Evolutionary conservation across 2,888 invertebrate species (phyloP).

Genomic region (Tenthredo mesomela): DNA sequence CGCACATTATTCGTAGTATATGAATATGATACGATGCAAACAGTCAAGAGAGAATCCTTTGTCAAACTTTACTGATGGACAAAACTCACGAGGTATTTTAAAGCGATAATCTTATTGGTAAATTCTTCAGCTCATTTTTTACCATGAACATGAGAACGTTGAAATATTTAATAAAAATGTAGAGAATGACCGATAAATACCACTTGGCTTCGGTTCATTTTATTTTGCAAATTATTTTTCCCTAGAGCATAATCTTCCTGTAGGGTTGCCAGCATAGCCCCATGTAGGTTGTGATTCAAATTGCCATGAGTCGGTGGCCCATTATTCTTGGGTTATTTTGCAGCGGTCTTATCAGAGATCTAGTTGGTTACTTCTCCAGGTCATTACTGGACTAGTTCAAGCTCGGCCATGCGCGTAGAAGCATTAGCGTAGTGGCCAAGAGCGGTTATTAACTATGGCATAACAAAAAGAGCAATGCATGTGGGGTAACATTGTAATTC

Average conservation of each 20-base stretch:
- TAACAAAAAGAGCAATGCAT: slow-evolving; percentile 8
- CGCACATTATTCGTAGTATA: not conserved
- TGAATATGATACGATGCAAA: not conserved
- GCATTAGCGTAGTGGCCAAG: not conserved
- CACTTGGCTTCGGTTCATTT: not conserved
- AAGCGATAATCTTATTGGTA: not conserved
- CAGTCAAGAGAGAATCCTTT: not conserved
- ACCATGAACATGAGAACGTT: not conserved
- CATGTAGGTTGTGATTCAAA: slow-evolving; percentile 20
- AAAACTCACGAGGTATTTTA: not conserved
- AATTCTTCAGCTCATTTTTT: not conserved
- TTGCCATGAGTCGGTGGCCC: slow-evolving; percentile 1
- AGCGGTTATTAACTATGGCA: not conserved
- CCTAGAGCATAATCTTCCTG: not conserved
- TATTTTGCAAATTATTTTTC: slow-evolving; percentile 23
- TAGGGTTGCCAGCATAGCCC: not conserved
- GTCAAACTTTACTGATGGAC: not conserved
- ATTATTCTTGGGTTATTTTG: slow-evolving; percentile 44
- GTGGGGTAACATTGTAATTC: slow-evolving; percentile 15
- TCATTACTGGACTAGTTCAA: slow-evolving; percentile 36
- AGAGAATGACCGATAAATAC: not conserved
- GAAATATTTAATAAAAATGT: slow-evolving; percentile 1
- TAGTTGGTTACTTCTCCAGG: slow-evolving; percentile 34
- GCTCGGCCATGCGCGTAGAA: slow-evolving; percentile 10
- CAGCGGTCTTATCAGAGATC: slow-evolving; percentile 40